Base-by-base conservation (phyloP, 2,888 invertebrate species). In the Melanophora roralis region DNA sequence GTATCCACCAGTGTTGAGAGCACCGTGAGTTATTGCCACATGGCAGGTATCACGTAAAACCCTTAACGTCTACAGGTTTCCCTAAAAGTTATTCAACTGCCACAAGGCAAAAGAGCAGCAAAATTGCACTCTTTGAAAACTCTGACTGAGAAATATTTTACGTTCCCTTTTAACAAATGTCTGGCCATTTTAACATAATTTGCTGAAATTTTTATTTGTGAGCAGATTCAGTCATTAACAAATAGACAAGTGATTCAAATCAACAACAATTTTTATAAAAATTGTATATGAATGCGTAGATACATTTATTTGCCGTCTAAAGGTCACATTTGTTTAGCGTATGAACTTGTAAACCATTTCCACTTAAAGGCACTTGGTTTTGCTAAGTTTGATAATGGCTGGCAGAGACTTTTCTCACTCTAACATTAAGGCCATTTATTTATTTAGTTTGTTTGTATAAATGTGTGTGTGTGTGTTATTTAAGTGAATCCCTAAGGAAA, bases 301-400 rank as follows among this genome's bases (percentile, higher is more conserved):
- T 65, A 65, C 19, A 40, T 53, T 49, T 59, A 59, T 43, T 23
- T 32, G 67, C 11, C 34, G 9, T 53, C 83, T 86, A 85, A 76
- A 86, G 88, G 88, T 88, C 88, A 87, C 88, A 88, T 87, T 88
- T 86, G 88, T 76, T 75, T 73, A 67, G 67, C 77, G 49, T 69
- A 81, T 67, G 81, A 77, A 81, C 73, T n/a, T 77, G 68, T 65
- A 55, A n/a, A n/a, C n/a, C 6, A 27, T 77, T 69, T 60, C 38
- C 75, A 57, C 72, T 75, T 69, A 64, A 71, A 72, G 49, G 62
- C 62, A 40, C 76, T 71, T 69, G 69, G 69, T 71, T 69, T 57
- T 71, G 75, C 53, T 68, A 38, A 34, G 60, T 45, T 45, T 36
- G 16, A 65, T 64, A 65, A 53, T 77, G 76, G 43, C 51, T 51